phyloP scores from a whole-genome alignment of 1,140 invertebrate genomes.

The Aphelinus certus region DNA sequence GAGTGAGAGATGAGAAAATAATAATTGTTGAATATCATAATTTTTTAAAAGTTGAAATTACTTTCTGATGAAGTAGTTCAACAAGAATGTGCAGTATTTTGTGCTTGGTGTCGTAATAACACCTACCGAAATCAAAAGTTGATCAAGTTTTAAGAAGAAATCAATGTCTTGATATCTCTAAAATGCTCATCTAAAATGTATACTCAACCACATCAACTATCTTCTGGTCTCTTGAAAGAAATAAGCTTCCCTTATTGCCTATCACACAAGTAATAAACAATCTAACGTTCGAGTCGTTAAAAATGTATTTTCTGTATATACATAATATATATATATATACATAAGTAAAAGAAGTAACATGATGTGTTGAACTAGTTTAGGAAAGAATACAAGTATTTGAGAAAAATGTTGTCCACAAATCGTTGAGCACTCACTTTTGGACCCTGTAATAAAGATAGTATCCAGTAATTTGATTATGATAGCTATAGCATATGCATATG shows the following conservation, averaged over 20 bases:
- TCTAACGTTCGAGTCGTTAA: not conserved
- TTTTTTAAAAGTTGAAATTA: conserved; percentile 11
- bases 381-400: not conserved
- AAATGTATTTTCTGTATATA: not conserved
- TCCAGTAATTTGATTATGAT: too few relatives aligned
- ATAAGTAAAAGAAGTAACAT: conserved; percentile 4
- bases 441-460: too few relatives aligned
- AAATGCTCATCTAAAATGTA: conserved; percentile 16
- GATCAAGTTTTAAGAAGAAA: conserved; percentile 21
- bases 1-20: conserved; percentile 36
- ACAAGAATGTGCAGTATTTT: conserved; percentile 7
- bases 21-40: conserved; percentile 3
- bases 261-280: not conserved
- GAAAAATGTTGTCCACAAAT: not conserved
- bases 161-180: conserved; percentile 14
- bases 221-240: not conserved
- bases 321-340: not conserved
- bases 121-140: conserved; percentile 31
- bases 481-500: too few relatives aligned
- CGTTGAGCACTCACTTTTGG: too few relatives aligned
- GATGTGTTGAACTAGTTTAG: conserved; percentile 19
- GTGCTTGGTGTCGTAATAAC: conserved; percentile 4
- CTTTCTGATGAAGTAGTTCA: conserved; percentile 2
- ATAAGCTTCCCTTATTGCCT: not conserved
- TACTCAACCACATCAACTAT: conserved; percentile 6